These are phyloP conservation scores for Dipodomys spectabilis DNA, from an alignment of 2,113 vertebrate species.

Conservation along the genomic window DNA sequence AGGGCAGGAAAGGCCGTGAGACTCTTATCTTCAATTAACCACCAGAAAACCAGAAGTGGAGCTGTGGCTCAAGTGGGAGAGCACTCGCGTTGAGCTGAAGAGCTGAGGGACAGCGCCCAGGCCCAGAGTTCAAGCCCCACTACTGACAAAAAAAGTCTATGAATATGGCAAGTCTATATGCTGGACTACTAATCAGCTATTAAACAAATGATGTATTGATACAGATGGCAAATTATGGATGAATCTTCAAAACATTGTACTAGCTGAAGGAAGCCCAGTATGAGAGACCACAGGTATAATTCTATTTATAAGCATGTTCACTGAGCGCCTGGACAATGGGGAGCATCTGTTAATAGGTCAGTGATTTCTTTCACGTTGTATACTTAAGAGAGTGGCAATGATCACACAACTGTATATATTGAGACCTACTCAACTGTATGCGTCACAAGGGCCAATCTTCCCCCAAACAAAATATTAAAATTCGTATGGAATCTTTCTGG, in stretches of 20 bases:
- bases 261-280: too few relatives aligned
- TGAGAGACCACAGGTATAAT: neutral
- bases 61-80: too few relatives aligned
- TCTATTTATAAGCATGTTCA: neutral
- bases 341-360: neutral
- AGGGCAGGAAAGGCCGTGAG: too few relatives aligned
- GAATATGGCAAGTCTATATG: neutral
- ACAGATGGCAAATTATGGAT: neutral
- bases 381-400: neutral
- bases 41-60: too few relatives aligned
- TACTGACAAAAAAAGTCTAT: too few relatives aligned
- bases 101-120: too few relatives aligned
- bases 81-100: too few relatives aligned
- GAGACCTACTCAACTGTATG: neutral
- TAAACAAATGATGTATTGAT: neutral
- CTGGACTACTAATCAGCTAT: neutral
- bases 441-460: neutral
- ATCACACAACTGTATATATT: neutral
- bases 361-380: slow-evolving; percentile 1
- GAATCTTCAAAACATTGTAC: too few relatives aligned
- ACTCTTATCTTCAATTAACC: too few relatives aligned
- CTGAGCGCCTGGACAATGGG: too few relatives aligned
- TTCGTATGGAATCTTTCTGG: too few relatives aligned
- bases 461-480: neutral
- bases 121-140: too few relatives aligned